Percentiles rank a stretch among this genome's conserved stretches.
phyloP scores from a whole-genome alignment of 2,888 invertebrate genomes.

The Synanthedon formicaeformis region DNA sequence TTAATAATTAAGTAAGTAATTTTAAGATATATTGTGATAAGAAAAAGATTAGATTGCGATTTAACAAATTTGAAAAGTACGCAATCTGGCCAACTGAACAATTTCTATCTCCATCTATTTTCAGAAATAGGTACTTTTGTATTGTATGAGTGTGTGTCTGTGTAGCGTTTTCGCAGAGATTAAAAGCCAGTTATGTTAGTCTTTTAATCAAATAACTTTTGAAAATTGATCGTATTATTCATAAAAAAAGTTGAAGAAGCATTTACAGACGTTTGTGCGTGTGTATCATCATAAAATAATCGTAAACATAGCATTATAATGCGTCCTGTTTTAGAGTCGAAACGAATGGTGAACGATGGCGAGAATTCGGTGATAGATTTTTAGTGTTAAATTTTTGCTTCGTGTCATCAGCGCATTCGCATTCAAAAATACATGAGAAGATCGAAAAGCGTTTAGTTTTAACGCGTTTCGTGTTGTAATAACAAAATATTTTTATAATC shows the following conservation, averaged over 20 bases:
- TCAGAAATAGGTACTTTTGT: conserved; percentile 78
- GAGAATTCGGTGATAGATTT: conserved; percentile 71
- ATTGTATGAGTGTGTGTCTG: conserved; percentile 46
- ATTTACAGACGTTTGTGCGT: conserved; percentile 58
- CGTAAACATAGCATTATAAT: conserved; percentile 66
- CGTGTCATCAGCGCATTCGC: conserved; percentile 65
- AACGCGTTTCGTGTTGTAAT: conserved; percentile 49
- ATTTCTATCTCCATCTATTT: conserved; percentile 77
- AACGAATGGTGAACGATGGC: conserved; percentile 72
- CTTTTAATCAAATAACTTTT: conserved; percentile 69
- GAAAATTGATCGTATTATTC: conserved; percentile 64
- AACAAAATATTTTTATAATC: conserved; percentile 44
- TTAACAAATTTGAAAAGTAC: conserved; percentile 19
- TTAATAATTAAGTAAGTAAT: not conserved
- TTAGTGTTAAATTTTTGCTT: conserved; percentile 69
- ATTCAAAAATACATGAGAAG: conserved; percentile 51
- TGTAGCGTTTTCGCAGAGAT: conserved; percentile 72
- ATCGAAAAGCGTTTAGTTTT: conserved; percentile 49
- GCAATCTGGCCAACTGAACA: conserved; percentile 50
- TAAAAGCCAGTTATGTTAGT: conserved; percentile 74
- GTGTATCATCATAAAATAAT: conserved; percentile 59
- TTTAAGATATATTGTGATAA: not conserved
- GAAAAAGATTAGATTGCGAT: not conserved
- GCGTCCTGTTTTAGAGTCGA: conserved; percentile 66
- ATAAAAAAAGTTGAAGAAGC: conserved; percentile 51